Conservation (phyloP, 2,888 invertebrate genomes). For the Cataglyphis altisquamis region DNA sequence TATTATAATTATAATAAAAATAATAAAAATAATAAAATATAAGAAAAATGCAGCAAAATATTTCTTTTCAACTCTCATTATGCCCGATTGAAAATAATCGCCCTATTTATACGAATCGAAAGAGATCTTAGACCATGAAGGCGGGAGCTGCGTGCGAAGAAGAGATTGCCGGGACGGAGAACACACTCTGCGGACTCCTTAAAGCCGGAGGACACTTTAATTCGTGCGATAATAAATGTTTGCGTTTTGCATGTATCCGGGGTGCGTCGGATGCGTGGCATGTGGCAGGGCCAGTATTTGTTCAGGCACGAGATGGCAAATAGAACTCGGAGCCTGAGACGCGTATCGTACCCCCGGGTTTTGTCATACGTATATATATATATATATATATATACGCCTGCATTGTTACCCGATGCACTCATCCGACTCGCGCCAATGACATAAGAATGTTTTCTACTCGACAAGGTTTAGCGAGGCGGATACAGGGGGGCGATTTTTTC, state of each 20-base stretch:
- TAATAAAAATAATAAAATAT: too few relatives aligned
- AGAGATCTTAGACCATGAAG: conserved; percentile 37
- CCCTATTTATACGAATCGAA: conserved; percentile 26
- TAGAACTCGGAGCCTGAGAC: conserved; percentile 61
- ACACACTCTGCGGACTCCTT: conserved; percentile 29
- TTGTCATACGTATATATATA: conserved; percentile 62
- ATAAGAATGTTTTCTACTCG: conserved; percentile 67
- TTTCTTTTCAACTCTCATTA: too few relatives aligned
- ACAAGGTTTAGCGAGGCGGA: conserved; percentile 44
- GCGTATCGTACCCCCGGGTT: conserved; percentile 53
- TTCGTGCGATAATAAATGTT: conserved; percentile 80
- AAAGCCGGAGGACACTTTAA: conserved; percentile 68
- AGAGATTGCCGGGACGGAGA: conserved; percentile 18
- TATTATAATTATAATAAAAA: too few relatives aligned
- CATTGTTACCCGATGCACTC: conserved; percentile 62
- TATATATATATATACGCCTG: conserved; percentile 48
- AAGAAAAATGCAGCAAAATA: background rate
- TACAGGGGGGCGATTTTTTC: conserved; percentile 50
- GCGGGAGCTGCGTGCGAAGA: conserved; percentile 1
- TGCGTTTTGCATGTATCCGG: conserved; percentile 73
- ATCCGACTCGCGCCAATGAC: conserved; percentile 57
- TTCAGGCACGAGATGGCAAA: conserved; percentile 80
- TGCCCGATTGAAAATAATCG: too few relatives aligned
- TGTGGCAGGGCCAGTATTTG: conserved; percentile 81
- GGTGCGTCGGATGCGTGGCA: conserved; percentile 74